Base-by-base conservation (phyloP, 2,113 vertebrate species). In the Cairina moschata region DNA sequence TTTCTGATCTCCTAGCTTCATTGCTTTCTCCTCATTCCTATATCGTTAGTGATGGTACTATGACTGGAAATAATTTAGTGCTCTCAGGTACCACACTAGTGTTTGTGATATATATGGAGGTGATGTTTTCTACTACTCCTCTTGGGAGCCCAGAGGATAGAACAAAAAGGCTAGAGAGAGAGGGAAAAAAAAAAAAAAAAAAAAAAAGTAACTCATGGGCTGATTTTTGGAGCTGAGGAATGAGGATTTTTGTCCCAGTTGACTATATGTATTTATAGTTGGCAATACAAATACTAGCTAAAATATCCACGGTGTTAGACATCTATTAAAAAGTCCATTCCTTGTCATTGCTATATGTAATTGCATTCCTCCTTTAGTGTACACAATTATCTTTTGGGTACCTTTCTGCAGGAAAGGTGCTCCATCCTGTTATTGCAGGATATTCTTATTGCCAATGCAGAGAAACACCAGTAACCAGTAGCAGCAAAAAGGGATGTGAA, bases 1-100 rank as follows among this genome's bases (percentile, higher is more conserved):
- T 81, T 77, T 29, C 56, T 77, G 48, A 67, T 83, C 90, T 87
- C 52, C 31, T 65, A 9, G 46, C 77, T 89, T 85, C 36, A 0
- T 10, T 2, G 1, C 13, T 83, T 90, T 21, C 48, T 46, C n/a
- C n/a, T 5, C 23, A 44, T 22, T 5, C 1, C 8, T 3, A 0
- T 42, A 15, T 68, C 11, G 3, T 71, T 78, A 90, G 2, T 29
- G n/a, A 42, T 90, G 29, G 22, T 48, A 14, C 14, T 26, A 60
- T 62, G 73, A 42, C 25, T 46, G 31, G 36, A 87, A 88, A 77
- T 36, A 65, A 44, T 79, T 82, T 11, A 0, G 63, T 17, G 69
- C 42, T 80, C 63, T 40, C 2, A 2, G 21, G 26, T 23, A 31
- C 34, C 15, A 2, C 13, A 55, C 12, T 72, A 14, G 40, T 69